Evolutionary conservation across 2,797 vertebrate genomes (phyloP).

Genomic region (Pseudopleuronectes americanus): DNA sequence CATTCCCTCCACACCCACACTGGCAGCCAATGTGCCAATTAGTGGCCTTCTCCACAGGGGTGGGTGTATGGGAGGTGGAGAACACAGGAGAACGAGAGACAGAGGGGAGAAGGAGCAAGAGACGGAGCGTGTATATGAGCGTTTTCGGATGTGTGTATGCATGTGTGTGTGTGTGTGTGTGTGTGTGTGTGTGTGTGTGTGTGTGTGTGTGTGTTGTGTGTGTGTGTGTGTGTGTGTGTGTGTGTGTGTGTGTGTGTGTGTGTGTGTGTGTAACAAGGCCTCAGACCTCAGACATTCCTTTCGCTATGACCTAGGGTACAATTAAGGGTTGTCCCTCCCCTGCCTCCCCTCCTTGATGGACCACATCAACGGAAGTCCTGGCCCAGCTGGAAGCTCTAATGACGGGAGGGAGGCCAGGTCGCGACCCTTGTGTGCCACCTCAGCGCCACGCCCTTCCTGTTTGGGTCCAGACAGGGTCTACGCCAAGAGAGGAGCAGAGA

Average conservation of each 20-base stretch:
- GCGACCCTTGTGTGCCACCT: conserved; percentile 83
- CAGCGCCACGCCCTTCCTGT: conserved; percentile 82
- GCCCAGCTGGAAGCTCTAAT: conserved; percentile 83
- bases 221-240: conserved; percentile 23
- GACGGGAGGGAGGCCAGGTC: conserved; percentile 82
- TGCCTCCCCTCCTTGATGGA: conserved; percentile 79
- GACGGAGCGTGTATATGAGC: conserved; percentile 66
- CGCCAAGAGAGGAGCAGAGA: conserved; percentile 49
- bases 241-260: conserved; percentile 22
- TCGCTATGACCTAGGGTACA: conserved; percentile 84
- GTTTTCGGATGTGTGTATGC: conserved; percentile 42
- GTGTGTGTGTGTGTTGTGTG: conserved; percentile 19
- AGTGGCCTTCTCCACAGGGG: conserved; percentile 86
- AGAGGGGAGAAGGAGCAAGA: conserved; percentile 72
- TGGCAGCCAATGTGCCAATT: conserved; percentile 89
- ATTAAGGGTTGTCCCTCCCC: conserved; percentile 85
- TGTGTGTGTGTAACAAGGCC: conserved; percentile 77
- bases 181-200: conserved; percentile 22
- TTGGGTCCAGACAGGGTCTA: conserved; percentile 73
- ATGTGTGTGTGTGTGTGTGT: conserved; percentile 55
- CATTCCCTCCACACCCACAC: conserved; percentile 88
- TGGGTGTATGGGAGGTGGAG: conserved; percentile 80
- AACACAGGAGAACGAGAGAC: conserved; percentile 79
- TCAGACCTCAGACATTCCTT: conserved; percentile 88
- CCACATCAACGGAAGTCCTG: conserved; percentile 84